phyloP scores from a whole-genome alignment of 2,888 invertebrate genomes.

The Cybosia mesomella region DNA sequence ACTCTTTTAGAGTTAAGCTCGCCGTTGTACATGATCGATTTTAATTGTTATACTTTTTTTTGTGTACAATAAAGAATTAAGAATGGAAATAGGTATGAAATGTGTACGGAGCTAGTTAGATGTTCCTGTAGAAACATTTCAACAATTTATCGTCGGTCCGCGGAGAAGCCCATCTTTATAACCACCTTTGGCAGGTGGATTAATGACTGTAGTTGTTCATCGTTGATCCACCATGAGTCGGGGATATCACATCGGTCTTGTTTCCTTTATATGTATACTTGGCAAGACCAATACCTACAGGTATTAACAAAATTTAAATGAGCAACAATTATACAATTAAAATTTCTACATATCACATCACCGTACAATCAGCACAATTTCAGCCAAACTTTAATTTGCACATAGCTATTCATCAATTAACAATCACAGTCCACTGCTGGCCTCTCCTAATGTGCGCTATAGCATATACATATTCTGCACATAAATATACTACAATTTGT shows the following conservation, averaged over 20 bases:
- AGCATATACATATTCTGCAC: not conserved
- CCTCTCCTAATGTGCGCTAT: not conserved
- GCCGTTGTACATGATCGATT: too few species aligned
- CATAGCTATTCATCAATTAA: too few species aligned
- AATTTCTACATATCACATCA: not conserved
- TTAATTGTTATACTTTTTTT: too few species aligned
- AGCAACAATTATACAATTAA: not conserved
- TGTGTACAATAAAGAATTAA: too few species aligned
- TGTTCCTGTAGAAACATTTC: not conserved
- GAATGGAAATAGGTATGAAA: not conserved
- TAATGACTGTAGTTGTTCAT: slow-evolving; percentile 17
- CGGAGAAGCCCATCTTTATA: slow-evolving; percentile 2
- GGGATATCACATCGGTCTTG: slow-evolving; percentile 3
- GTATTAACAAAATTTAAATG: slow-evolving; percentile 12
- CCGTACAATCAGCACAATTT: not conserved
- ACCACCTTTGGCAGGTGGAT: slow-evolving; percentile 11
- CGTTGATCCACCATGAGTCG: not conserved
- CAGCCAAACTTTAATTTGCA: too few species aligned
- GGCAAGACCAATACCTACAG: slow-evolving; percentile 15
- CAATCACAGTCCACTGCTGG: not conserved
- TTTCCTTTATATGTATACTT: slow-evolving; percentile 10
- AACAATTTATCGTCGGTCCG: not conserved
- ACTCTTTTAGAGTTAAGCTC: too few species aligned
- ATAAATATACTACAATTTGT: not conserved
- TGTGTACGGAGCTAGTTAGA: not conserved